Conservation (phyloP, 2,113 vertebrate genomes). For the Urocolius indicus region DNA sequence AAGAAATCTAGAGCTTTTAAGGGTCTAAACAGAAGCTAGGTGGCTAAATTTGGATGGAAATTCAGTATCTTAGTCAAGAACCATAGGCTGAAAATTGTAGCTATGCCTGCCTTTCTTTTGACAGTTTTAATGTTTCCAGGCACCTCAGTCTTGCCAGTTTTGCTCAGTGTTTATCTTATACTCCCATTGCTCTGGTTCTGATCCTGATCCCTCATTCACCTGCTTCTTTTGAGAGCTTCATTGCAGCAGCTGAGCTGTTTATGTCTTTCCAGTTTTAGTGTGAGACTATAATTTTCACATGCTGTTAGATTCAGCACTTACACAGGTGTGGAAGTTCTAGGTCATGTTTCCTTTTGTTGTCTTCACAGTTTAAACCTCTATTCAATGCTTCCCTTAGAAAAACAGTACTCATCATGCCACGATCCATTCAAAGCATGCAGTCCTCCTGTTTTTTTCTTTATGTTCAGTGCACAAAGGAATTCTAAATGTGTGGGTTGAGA, state of each 20-base stretch:
- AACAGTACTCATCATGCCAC: background rate
- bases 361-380: background rate
- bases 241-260: background rate
- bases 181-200: background rate
- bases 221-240: background rate
- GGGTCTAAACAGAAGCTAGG: background rate
- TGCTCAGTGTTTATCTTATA: background rate
- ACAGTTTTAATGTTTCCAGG: background rate
- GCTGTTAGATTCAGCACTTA: background rate
- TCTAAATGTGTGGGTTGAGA: background rate
- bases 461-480: background rate
- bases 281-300: background rate
- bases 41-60: background rate
- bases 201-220: background rate
- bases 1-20: background rate
- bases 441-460: background rate
- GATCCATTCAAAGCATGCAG: background rate
- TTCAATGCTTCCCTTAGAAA: background rate
- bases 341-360: background rate
- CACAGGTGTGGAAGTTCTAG: background rate
- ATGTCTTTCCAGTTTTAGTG: background rate
- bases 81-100: background rate
- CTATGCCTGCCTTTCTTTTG: background rate
- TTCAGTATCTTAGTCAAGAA: background rate
- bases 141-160: background rate